Evolutionary conservation across 2,797 vertebrate species (phyloP).

Genomic region (Crocodylus rhombifer): DNA sequence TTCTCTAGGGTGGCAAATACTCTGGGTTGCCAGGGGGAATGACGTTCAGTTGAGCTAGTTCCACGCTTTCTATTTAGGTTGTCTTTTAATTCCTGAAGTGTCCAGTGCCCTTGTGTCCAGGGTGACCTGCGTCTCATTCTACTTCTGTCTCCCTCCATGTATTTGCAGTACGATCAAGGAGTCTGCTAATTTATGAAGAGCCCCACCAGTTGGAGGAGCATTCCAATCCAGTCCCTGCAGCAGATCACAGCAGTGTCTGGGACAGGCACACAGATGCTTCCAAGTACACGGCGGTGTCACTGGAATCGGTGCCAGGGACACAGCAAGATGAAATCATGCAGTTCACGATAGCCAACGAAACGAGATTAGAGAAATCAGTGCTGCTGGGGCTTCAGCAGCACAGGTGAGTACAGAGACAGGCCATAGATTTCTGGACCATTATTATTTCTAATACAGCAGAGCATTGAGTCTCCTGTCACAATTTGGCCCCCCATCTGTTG

Average conservation of each 20-base stretch:
- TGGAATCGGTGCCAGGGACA: conserved; percentile 73
- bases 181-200: conserved; percentile 90
- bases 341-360: conserved; percentile 86
- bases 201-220: conserved; percentile 85
- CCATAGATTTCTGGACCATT: rapidly evolving
- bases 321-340: conserved; percentile 73
- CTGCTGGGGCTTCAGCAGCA: conserved; percentile 88
- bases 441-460: neutral
- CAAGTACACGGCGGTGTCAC: conserved; percentile 65
- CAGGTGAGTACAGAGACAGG: conserved; percentile 81
- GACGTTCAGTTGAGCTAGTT: neutral
- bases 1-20: neutral
- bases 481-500: neutral
- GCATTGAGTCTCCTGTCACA: neutral
- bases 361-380: conserved; percentile 85
- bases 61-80: neutral
- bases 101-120: neutral
- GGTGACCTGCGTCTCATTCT: conserved; percentile 45
- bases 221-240: conserved; percentile 83
- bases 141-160: conserved; percentile 38
- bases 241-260: conserved; percentile 84
- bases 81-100: neutral
- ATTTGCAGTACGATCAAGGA: conserved; percentile 91
- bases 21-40: neutral
- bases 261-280: conserved; percentile 83